Evolutionary conservation across 2,113 vertebrate genomes (phyloP).

Genomic region (Melanocharis versteri): DNA sequence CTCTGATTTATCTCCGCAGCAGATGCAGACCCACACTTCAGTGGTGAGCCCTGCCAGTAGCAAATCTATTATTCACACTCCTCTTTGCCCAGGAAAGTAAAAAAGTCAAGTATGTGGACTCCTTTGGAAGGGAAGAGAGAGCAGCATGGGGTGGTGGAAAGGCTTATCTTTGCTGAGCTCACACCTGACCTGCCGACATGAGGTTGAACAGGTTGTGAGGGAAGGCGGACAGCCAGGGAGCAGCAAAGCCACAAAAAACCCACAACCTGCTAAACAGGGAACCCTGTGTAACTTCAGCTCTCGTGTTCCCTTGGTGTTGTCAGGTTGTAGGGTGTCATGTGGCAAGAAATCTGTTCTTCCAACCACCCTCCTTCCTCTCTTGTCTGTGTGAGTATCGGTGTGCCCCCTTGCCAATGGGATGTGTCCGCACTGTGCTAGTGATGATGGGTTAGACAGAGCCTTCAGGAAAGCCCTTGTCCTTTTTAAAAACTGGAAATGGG

Average conservation of each 20-base stretch:
- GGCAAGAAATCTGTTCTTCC: not conserved
- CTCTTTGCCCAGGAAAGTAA: not conserved
- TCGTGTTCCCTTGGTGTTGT: fast-evolving
- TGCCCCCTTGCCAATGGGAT: not conserved
- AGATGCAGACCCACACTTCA: not conserved
- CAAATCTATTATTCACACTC: not conserved
- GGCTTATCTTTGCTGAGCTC: not conserved
- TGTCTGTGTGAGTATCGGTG: fast-evolving
- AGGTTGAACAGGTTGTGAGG: not conserved
- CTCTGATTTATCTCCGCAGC: slow-evolving; percentile 39
- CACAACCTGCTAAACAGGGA: not conserved
- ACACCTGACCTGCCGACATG: not conserved
- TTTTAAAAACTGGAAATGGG: not conserved
- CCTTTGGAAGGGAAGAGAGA: not conserved
- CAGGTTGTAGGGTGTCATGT: not conserved
- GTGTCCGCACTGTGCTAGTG: not conserved
- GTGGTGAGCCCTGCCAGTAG: not conserved
- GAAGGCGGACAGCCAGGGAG: fast-evolving
- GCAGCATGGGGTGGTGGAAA: not conserved
- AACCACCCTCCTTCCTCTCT: not conserved
- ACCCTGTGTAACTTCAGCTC: fast-evolving
- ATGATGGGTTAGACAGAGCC: not conserved
- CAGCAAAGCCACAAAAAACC: not conserved
- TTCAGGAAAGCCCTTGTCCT: not conserved
- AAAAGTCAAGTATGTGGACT: not conserved